phyloP scores from a whole-genome alignment of 2,113 vertebrate genomes.

The Motacilla alba region DNA sequence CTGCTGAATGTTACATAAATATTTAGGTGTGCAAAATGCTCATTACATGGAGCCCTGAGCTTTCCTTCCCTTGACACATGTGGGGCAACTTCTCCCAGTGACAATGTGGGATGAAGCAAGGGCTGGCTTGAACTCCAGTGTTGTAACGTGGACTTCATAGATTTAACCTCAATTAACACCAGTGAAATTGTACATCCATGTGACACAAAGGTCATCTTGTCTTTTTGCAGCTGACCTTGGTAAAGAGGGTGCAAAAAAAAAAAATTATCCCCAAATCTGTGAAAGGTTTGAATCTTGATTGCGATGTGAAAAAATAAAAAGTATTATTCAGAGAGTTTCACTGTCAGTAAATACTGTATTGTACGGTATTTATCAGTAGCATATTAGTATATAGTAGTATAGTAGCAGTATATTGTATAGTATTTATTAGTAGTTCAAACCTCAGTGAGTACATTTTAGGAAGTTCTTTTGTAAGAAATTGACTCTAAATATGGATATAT shows the following conservation, averaged over 20 bases:
- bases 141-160: not conserved
- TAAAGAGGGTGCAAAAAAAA: not conserved
- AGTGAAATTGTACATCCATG: not conserved
- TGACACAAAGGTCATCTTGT: not conserved
- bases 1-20: not conserved
- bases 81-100: not conserved
- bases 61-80: not conserved
- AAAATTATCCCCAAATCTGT: not conserved
- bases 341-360: not conserved
- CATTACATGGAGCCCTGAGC: not conserved
- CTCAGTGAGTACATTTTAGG: not conserved
- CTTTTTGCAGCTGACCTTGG: not conserved
- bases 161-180: not conserved
- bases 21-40: not conserved
- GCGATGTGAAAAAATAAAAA: not conserved
- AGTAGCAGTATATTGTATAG: too few relatives aligned
- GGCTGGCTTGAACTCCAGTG: not conserved
- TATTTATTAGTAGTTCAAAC: not conserved
- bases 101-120: accelerated
- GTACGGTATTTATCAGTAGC: too few relatives aligned
- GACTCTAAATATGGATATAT: not conserved
- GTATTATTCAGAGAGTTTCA: not conserved
- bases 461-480: not conserved
- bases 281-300: not conserved
- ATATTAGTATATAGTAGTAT: too few relatives aligned